A percentile compares a stretch with the other conserved stretches of the same genome.
Conservation (phyloP, 2,113 vertebrate genomes). For the Dipodomys merriami region DNA sequence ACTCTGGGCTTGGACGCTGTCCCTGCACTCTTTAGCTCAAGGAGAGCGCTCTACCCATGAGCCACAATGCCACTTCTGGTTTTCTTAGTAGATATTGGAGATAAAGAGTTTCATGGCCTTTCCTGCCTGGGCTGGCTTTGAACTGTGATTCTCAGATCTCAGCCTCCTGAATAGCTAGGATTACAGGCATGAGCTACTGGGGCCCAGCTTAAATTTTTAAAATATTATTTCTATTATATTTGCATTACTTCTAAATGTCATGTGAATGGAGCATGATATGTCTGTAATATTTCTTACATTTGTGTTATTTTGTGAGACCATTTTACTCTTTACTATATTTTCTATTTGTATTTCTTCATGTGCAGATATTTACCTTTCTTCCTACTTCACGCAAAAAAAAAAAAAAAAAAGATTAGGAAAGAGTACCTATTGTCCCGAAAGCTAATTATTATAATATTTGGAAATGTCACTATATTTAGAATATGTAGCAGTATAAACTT, state of each 20-base stretch:
- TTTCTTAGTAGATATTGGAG: too few relatives aligned
- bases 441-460: neutral
- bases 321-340: neutral
- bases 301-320: neutral
- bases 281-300: neutral
- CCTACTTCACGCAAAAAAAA: neutral
- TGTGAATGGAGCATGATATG: neutral
- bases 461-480: neutral
- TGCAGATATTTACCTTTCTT: fast-evolving
- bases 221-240: neutral
- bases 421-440: neutral
- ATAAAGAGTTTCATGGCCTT: too few relatives aligned
- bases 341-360: neutral
- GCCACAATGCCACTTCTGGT: too few relatives aligned
- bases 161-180: too few relatives aligned
- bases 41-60: too few relatives aligned
- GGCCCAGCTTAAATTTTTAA: too few relatives aligned
- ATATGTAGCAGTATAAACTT: neutral
- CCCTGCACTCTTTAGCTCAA: too few relatives aligned
- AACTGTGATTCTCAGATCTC: too few relatives aligned
- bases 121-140: too few relatives aligned
- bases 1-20: too few relatives aligned
- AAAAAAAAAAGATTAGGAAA: too few relatives aligned
- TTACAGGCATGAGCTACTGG: too few relatives aligned
- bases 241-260: neutral